Evolutionary conservation across 2,888 invertebrate species (phyloP), one percentile per base, ranked within the genome.

Genomic region (Ophioninae sp.): DNA sequence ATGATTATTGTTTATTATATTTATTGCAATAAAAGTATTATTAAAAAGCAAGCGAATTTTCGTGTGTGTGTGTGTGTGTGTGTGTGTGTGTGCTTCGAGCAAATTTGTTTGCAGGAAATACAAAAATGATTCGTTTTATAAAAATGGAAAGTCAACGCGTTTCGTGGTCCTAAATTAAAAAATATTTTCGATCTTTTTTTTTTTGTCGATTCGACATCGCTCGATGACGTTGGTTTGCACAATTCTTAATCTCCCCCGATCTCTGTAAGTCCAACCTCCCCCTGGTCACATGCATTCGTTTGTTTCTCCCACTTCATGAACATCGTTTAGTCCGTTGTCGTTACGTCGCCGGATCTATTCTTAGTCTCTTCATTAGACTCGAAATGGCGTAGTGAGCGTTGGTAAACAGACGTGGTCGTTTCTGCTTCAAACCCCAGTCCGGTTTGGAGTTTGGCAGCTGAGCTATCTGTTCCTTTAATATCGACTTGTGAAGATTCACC

Each of bases 11-110:
- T 89, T 90, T 90, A 90, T 89, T 90, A 90, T 90, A 90, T 90
- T 90, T 90, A 90, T 90, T 90, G 90, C 89, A 90, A 89, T 90
- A 90, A 90, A 90, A 89, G 87, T 89, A 90, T 90, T 89, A 89
- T 87, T 88, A 88, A 87, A 88, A 88, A 88, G 77, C 17, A 75
- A 17, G 56, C 58, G 65, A 20, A 61, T 63, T 41, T 61, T 23
- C 8, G 37, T 67, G 41, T 39, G 71, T n/a, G 23, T 23, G 23
- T 23, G 23, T 17, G 68, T 10, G 13, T 17, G 51, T 17, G 17
- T 51, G 41, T 41, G 51, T 17, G 3, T 51, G 41, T 1, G 51
- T 17, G 51, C 13, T 51, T n/a, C 7, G 20, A 39, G 6, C 7
- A 63, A 20, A 67, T 61, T 41, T 41, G 59, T 13, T 72, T 20